These are phyloP conservation scores for Erythrolamprus reginae DNA, from an alignment of 2,113 vertebrate genomes.

Conservation along the genomic window DNA sequence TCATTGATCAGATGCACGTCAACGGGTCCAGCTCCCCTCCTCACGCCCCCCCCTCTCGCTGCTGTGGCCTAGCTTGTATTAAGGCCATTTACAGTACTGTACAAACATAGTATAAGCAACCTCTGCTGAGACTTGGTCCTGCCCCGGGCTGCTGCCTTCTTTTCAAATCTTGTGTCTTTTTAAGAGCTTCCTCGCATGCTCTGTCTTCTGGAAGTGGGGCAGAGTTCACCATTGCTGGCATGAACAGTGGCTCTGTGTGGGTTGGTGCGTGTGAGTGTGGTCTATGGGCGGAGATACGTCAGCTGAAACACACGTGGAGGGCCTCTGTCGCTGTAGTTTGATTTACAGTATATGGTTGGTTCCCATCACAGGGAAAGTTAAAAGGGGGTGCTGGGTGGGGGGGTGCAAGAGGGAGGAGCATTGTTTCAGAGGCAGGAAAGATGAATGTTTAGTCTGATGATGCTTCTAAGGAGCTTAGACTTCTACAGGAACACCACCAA, in stretches of 20 bases:
- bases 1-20: not conserved
- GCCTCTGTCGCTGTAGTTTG: not conserved
- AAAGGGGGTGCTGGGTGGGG: too few species aligned
- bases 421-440: not conserved
- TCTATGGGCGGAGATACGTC: not conserved
- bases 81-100: not conserved
- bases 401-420: not conserved
- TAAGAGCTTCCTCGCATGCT: not conserved
- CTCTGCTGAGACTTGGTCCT: not conserved
- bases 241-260: not conserved
- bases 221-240: conserved; percentile 10
- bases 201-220: conserved; percentile 1
- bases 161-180: not conserved
- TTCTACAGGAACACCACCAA: not conserved
- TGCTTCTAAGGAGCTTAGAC: not conserved
- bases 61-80: not conserved
- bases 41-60: not conserved
- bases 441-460: not conserved
- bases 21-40: not conserved
- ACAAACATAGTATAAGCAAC: not conserved
- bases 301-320: conserved; percentile 4
- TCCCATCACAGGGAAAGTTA: not conserved
- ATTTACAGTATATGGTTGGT: not conserved
- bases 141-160: not conserved
- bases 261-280: not conserved